Conservation (phyloP, 2,888 invertebrate species). For the Zeuzera pyrina region DNA sequence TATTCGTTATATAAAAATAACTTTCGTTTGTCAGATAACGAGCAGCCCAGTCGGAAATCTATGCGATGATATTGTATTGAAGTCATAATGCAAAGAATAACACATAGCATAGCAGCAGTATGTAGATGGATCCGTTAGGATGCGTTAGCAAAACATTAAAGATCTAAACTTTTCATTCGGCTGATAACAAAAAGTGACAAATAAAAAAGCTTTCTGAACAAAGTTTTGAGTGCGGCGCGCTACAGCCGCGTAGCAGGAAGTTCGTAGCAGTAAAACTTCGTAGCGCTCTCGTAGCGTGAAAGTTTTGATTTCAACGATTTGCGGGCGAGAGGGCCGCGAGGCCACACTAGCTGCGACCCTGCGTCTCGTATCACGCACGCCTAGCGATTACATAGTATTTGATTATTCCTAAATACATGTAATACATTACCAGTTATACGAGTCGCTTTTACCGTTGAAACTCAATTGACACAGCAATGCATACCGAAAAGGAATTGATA, state of each 20-base stretch:
- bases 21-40: no score
- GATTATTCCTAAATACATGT: conserved; percentile 5
- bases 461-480: conserved; percentile 28
- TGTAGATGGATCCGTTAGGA: not conserved
- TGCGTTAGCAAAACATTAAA: not conserved
- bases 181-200: conserved; percentile 68
- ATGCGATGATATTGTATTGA: not conserved
- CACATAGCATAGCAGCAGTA: not conserved
- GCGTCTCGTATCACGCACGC: conserved; percentile 28
- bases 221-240: conserved; percentile 69
- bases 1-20: no score
- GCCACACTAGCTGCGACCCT: conserved; percentile 60
- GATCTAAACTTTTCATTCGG: conserved; percentile 31
- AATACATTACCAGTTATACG: conserved; percentile 24
- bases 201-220: conserved; percentile 69
- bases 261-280: conserved; percentile 73
- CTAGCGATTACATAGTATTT: no score
- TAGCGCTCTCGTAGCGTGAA: conserved; percentile 72
- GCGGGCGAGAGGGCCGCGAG: conserved; percentile 65
- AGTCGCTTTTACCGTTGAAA: no score
- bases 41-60: no score
- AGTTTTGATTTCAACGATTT: conserved; percentile 74
- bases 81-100: not conserved
- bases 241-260: conserved; percentile 70
- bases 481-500: conserved; percentile 12